phyloP scores from a whole-genome alignment of 2,113 vertebrate genomes.

The Meriones unguiculatus region DNA sequence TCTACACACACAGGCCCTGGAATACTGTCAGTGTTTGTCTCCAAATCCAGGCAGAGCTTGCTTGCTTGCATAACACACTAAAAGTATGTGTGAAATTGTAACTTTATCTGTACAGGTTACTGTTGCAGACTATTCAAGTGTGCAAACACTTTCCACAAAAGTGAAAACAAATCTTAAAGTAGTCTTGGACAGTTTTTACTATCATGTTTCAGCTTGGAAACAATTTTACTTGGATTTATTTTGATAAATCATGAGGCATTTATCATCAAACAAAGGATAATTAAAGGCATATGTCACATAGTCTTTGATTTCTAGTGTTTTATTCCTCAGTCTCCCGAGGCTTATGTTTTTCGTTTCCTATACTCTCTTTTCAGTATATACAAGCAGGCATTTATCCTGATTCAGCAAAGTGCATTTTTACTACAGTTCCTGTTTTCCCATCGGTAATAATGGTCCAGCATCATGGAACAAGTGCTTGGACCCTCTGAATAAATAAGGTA shows the following conservation, averaged over 20 bases:
- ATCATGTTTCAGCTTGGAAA: slow-evolving; percentile 25
- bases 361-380: slow-evolving; percentile 54
- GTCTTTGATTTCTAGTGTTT: slow-evolving; percentile 35
- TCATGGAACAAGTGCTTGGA: neutral
- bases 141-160: slow-evolving; percentile 3
- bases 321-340: slow-evolving; percentile 44
- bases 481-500: slow-evolving; percentile 73
- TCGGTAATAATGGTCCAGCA: slow-evolving; percentile 27
- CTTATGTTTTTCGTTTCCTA: slow-evolving; percentile 65
- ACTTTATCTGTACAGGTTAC: neutral
- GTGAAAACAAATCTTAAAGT: neutral
- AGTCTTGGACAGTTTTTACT: neutral
- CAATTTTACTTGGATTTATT: slow-evolving; percentile 36
- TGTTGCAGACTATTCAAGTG: neutral
- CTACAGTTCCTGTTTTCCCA: slow-evolving; percentile 47
- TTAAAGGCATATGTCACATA: neutral
- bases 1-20: neutral
- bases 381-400: slow-evolving; percentile 64
- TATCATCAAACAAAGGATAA: slow-evolving; percentile 49
- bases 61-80: neutral
- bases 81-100: neutral
- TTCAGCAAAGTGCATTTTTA: slow-evolving; percentile 70
- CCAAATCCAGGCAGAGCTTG: neutral
- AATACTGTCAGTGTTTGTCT: neutral
- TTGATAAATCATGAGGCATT: neutral